Evolutionary conservation across 2,888 invertebrate genomes (phyloP).

Genomic region (Branchellion lobata): DNA sequence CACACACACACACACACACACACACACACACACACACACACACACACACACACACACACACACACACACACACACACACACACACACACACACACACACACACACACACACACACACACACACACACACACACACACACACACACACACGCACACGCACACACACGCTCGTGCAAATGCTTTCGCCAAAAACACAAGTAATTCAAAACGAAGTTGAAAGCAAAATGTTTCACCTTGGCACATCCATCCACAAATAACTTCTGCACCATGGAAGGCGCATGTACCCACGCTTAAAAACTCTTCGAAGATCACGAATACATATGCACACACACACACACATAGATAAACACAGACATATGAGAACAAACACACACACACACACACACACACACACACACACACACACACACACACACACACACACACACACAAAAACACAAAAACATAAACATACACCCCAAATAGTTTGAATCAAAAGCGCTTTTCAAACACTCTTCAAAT

Average conservation of each 20-base stretch:
- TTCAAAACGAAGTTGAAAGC: too few species aligned
- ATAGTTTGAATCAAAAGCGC: too few species aligned
- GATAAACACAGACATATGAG: conserved; percentile 2
- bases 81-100: not conserved
- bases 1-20: conserved; percentile 31
- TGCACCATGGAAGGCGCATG: too few species aligned
- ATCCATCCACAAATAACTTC: too few species aligned
- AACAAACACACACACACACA: not conserved
- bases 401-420: conserved; percentile 12
- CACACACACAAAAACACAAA: not conserved
- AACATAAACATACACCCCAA: too few species aligned
- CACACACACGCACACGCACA: not conserved
- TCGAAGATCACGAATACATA: conserved; percentile 5
- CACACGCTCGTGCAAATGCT: not conserved
- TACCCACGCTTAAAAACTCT: conserved; percentile 8
- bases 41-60: conserved; percentile 33
- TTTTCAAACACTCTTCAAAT: too few species aligned
- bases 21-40: conserved; percentile 32
- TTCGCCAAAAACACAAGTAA: not conserved
- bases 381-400: conserved; percentile 26
- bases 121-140: conserved; percentile 11
- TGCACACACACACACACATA: conserved; percentile 28
- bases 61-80: conserved; percentile 12
- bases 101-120: conserved; percentile 30
- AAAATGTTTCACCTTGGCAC: too few species aligned